These are phyloP conservation scores for Asobara japonica DNA, from an alignment of 1,140 invertebrate genomes.

Conservation along the genomic window DNA sequence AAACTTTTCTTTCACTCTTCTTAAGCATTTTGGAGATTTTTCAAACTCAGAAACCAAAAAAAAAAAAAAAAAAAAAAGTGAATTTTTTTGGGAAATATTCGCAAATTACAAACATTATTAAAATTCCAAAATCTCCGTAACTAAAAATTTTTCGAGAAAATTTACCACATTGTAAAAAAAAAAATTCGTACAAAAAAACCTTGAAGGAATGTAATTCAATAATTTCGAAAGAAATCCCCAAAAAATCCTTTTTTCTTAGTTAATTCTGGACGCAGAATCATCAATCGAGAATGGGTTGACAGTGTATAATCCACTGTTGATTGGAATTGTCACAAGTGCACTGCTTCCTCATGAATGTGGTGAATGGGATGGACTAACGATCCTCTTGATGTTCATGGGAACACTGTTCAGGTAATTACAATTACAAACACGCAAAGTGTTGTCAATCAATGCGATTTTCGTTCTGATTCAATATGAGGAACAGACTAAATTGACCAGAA, in stretches of 20 bases:
- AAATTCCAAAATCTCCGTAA: too few species aligned
- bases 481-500: too few species aligned
- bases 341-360: constrained; percentile 55
- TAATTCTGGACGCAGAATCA: constrained; percentile 48
- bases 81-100: too few species aligned
- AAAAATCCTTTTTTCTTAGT: constrained; percentile 45
- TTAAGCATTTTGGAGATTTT: neutral
- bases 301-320: constrained; percentile 62
- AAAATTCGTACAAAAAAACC: too few species aligned
- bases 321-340: constrained; percentile 57
- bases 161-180: too few species aligned
- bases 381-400: constrained; percentile 45
- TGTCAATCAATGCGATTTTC: too few species aligned
- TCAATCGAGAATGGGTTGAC: constrained; percentile 59
- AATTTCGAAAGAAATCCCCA: too few species aligned
- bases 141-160: too few species aligned
- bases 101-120: too few species aligned
- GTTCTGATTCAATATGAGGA: too few species aligned
- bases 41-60: neutral
- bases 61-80: too few species aligned
- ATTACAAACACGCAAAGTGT: neutral
- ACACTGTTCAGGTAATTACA: constrained; percentile 51
- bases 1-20: neutral
- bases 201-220: too few species aligned
- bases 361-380: constrained; percentile 50